Conservation (phyloP, 2,797 vertebrate species). For the Masticophis lateralis region DNA sequence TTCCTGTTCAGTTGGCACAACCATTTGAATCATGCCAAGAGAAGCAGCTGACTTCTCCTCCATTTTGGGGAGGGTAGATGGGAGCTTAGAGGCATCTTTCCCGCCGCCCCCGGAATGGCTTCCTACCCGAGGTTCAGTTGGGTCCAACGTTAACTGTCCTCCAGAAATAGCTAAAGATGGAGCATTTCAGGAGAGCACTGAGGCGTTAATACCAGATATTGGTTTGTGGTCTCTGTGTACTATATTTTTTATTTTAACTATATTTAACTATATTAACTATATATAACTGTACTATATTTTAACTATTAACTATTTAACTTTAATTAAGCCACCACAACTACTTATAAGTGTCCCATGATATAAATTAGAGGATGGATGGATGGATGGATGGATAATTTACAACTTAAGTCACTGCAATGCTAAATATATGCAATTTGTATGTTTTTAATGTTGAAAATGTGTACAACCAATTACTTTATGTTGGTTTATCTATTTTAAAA, state of each 20-base stretch:
- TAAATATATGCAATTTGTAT: background rate
- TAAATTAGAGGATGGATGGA: background rate
- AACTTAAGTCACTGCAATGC: background rate
- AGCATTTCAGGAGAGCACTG: background rate
- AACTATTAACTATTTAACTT: background rate
- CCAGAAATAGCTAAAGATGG: background rate
- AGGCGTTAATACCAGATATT: background rate
- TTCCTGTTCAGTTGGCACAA: background rate
- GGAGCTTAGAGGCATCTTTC: background rate
- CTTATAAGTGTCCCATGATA: background rate
- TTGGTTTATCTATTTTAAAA: background rate
- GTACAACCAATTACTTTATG: background rate
- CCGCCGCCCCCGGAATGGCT: background rate
- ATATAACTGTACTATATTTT: background rate
- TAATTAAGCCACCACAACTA: background rate
- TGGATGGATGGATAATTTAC: background rate
- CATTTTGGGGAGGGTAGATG: background rate
- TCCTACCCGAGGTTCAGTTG: background rate
- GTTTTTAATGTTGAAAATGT: background rate
- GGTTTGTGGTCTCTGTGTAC: background rate
- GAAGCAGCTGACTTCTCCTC: background rate
- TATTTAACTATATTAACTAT: background rate
- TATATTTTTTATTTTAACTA: background rate
- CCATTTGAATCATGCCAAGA: background rate
- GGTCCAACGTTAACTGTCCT: background rate